Evolutionary conservation across 2,888 invertebrate species (phyloP), one percentile per base, ranked within the genome.

Genomic region (Himalopsyche japonica): DNA sequence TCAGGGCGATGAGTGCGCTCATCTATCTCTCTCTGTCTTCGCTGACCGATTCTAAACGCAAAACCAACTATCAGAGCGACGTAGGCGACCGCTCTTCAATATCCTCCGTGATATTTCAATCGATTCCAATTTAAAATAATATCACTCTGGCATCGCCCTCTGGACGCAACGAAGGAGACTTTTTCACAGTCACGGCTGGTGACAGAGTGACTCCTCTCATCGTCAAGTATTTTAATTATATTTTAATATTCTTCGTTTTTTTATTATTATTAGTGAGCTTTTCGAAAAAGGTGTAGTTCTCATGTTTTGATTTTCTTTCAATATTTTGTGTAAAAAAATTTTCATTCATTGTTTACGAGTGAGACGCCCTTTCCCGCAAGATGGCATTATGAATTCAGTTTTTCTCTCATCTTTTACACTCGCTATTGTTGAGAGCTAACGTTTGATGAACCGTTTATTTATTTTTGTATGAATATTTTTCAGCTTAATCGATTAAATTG

Each of bases 141-240:
- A 70, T 27, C 70, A 15, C 70, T 27, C 24, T 27, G 70, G 70
- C 30, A 70, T 27, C 27, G 70, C 20, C 70, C 70, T 70, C 30
- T 70, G 24, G 70, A 24, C 70, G 70, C 70, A 20, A 70, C 27
- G 43, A 43, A 37, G 43, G 43, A 43, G 43, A 43, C 43, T 43
- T 43, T 15, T 15, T 43, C 43, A 43, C 37, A 43, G 43, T 43
- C 15, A 43, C 15, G 43, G 43, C 43, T 15, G 43, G 43, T 30
- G 70, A 30, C 70, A 70, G 70, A 70, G 70, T 27, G 70, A 70
- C 70, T 70, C 64, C n/a, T 64, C 70, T 70, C 70, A 70, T 70
- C 70, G 70, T 70, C 70, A 70, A 70, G 70, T 70, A 70, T 70
- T 70, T 70, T 70, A 70, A 70, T 70, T 70, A 70, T 70, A 70